These are phyloP conservation scores for Agrilus planipennis DNA, from an alignment of 1,140 invertebrate genomes.

Conservation along the genomic window DNA sequence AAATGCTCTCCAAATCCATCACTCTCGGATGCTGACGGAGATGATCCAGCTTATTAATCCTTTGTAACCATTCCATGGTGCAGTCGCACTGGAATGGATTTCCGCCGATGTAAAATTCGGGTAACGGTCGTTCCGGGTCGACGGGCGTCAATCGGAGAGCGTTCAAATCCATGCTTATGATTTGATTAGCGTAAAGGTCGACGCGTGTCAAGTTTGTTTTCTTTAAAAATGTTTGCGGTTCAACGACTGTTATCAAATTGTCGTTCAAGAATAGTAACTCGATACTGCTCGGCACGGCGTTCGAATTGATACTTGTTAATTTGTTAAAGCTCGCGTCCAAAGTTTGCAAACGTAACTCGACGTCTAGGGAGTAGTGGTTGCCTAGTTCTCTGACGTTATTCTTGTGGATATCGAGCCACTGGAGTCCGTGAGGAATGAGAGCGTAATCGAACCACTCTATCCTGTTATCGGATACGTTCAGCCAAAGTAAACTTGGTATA, in stretches of 20 bases:
- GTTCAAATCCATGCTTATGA: conserved; percentile 68
- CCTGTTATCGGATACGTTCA: conserved; percentile 86
- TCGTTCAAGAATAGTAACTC: conserved; percentile 72
- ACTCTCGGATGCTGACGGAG: conserved; percentile 75
- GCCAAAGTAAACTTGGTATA: conserved; percentile 69
- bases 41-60: conserved; percentile 62
- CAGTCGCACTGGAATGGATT: conserved; percentile 83
- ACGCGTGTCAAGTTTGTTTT: conserved; percentile 72
- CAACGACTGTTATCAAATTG: conserved; percentile 66
- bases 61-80: conserved; percentile 78
- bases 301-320: conserved; percentile 54
- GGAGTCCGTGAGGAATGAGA: conserved; percentile 64
- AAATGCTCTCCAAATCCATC: conserved; percentile 83
- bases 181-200: conserved; percentile 76
- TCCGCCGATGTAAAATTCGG: conserved; percentile 77
- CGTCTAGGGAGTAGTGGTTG: conserved; percentile 59
- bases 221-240: conserved; percentile 70
- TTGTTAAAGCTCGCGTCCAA: conserved; percentile 76
- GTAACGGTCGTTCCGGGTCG: conserved; percentile 51
- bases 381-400: conserved; percentile 74
- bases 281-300: conserved; percentile 62
- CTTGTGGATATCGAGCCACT: conserved; percentile 83
- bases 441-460: conserved; percentile 85
- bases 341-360: conserved; percentile 58
- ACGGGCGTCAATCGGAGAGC: conserved; percentile 62